Conservation (phyloP, 2,888 invertebrate genomes). For the Nomada fabriciana region DNA sequence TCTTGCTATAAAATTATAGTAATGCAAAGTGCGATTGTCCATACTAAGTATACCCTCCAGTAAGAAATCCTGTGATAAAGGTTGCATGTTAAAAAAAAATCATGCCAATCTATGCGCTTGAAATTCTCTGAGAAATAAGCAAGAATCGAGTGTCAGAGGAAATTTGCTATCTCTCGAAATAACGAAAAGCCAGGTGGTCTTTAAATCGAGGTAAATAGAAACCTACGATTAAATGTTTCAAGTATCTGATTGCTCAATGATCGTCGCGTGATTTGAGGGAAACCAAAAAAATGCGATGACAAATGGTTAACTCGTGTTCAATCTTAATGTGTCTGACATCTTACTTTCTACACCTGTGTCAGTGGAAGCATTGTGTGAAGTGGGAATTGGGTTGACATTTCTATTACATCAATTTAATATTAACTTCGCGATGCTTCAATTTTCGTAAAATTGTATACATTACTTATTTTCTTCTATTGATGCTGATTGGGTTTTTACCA, state of each 20-base stretch:
- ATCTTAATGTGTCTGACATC: background rate
- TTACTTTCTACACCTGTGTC: too few species aligned
- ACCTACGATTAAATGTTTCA: slow-evolving; percentile 14
- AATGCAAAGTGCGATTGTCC: background rate
- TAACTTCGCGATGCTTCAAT: background rate
- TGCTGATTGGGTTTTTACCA: too few species aligned
- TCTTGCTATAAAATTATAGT: background rate
- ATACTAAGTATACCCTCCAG: background rate
- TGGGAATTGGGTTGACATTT: background rate
- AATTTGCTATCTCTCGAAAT: background rate
- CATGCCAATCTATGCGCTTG: background rate
- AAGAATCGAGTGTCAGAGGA: background rate
- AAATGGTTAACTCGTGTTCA: background rate
- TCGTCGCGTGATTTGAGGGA: background rate
- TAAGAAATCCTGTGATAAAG: too few species aligned
- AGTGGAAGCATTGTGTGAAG: background rate
- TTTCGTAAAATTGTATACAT: too few species aligned
- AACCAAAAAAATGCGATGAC: background rate
- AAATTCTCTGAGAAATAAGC: background rate
- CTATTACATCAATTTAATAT: background rate
- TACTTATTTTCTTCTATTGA: too few species aligned
- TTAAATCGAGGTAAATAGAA: background rate
- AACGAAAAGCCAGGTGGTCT: slow-evolving; percentile 19
- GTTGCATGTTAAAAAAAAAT: background rate
- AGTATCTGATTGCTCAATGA: slow-evolving; percentile 5